Evolutionary conservation across 2,888 invertebrate genomes (phyloP).

Genomic region (Drosophila affinis): DNA sequence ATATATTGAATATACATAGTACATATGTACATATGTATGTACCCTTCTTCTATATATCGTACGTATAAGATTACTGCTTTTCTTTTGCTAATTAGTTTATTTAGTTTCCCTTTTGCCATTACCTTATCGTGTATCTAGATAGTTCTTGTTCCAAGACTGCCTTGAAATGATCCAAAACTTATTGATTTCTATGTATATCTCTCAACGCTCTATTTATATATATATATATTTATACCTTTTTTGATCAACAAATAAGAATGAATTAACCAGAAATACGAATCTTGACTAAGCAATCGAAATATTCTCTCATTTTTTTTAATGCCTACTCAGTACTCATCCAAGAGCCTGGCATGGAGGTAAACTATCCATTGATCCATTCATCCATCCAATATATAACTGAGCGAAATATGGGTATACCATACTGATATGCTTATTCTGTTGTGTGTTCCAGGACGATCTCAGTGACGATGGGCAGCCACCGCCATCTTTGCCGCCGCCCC

Average conservation of each 20-base stretch:
- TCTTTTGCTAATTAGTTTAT: conserved; percentile 12
- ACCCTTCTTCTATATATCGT: neutral
- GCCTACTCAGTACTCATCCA: conserved; percentile 81
- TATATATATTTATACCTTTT: conserved; percentile 7
- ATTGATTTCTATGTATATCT: conserved; percentile 34
- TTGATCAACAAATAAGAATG: conserved; percentile 27
- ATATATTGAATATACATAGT: neutral
- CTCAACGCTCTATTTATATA: conserved; percentile 47
- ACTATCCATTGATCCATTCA: conserved; percentile 9
- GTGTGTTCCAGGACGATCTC: conserved; percentile 74
- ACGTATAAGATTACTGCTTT: neutral
- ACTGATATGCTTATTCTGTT: neutral
- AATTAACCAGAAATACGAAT: neutral
- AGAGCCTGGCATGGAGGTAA: conserved; percentile 83
- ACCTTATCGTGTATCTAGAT: conserved; percentile 31
- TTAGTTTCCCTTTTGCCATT: conserved; percentile 1
- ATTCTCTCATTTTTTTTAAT: conserved; percentile 69
- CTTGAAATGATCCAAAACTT: conserved; percentile 40
- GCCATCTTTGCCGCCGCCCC: conserved; percentile 78
- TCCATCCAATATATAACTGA: neutral
- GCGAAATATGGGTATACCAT: neutral
- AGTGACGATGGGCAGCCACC: conserved; percentile 80
- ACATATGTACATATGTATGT: neutral
- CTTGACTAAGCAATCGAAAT: conserved; percentile 44
- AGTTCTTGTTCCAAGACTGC: conserved; percentile 41